Evolutionary conservation across 1,140 invertebrate species (phyloP), one percentile per base, ranked within the genome.

Genomic region (Ptiloglossa arizonensis): DNA sequence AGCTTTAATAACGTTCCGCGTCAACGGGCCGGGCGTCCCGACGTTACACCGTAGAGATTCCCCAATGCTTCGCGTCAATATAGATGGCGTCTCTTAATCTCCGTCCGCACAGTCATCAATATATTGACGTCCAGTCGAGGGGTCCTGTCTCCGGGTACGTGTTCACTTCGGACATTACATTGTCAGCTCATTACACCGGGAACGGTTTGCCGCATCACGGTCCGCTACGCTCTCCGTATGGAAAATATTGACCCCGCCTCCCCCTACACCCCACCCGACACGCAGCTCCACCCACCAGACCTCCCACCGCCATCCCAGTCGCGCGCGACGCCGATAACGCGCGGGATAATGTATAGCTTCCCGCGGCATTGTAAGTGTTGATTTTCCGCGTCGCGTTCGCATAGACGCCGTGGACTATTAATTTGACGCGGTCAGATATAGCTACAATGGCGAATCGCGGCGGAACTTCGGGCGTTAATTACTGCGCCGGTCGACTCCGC

Each of bases 121-220:
- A 83, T 71, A 81, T 78, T 62, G 86, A 86, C 81, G 86, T 82
- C 68, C 60, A 57, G 64, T 13, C 13, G 48, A 56, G 54, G 46
- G 66, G 32, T 11, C 50, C 56, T 74, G 56, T 66, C 64, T 76
- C 56, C 24, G 62, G 29, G 50, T 29, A 22, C 52, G 52, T 35
- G 69, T 70, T 59, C 73, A 63, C 50, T 35, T 57, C n/a, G 71
- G 70, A 86, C 81, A 80, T 87, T 84, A 88, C 87, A 89, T 81
- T 83, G 83, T 81, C 87, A 86, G 85, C 79, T 88, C 86, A 86
- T 88, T 88, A 87, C 79, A 80, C 77, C 78, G 57, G 52, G 63
- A 66, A 87, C 75, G 69, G 75, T 80, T 73, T 82, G 41, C 54
- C 78, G 59, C 83, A 81, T 89, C 86, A 80, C 79, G 86, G 74